phyloP scores from a whole-genome alignment of 2,888 invertebrate species.

The Polylopha cassiicola region DNA sequence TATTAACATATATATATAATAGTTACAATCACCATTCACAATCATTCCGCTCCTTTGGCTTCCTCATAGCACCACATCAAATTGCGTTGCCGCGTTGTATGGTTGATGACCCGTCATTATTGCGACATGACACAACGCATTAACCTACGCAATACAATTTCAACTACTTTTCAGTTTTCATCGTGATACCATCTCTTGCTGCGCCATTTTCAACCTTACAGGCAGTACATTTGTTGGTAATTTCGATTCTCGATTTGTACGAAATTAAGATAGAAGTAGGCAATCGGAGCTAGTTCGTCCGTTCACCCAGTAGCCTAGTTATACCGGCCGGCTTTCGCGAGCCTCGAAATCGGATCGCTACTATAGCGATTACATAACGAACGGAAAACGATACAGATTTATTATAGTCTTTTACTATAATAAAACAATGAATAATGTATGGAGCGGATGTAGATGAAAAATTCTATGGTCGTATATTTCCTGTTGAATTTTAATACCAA shows the following conservation, averaged over 20 bases:
- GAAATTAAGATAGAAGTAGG: constrained; percentile 21
- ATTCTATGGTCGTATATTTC: too few species aligned
- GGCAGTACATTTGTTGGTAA: too few species aligned
- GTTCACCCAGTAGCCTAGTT: constrained; percentile 40
- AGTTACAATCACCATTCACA: background rate
- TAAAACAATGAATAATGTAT: too few species aligned
- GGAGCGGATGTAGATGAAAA: too few species aligned
- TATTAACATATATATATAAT: too few species aligned
- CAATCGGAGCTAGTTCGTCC: constrained; percentile 25
- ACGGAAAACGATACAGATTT: constrained; percentile 16
- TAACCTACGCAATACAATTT: constrained; percentile 2
- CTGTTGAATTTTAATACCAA: too few species aligned
- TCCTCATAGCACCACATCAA: constrained; percentile 1
- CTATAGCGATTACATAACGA: constrained; percentile 26
- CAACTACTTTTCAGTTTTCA: constrained; percentile 1
- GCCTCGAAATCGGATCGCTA: constrained; percentile 30
- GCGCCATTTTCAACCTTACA: too few species aligned
- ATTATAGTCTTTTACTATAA: background rate
- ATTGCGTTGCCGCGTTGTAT: too few species aligned
- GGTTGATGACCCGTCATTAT: constrained; percentile 4
- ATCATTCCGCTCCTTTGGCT: background rate
- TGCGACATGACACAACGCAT: background rate
- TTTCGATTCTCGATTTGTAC: background rate
- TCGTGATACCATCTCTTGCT: too few species aligned
- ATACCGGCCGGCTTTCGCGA: constrained; percentile 37